A percentile compares a stretch with the other conserved stretches of the same genome.
These are phyloP conservation scores for Puffinus mauretanicus DNA, from an alignment of 2,113 vertebrate species.

Conservation along the genomic window DNA sequence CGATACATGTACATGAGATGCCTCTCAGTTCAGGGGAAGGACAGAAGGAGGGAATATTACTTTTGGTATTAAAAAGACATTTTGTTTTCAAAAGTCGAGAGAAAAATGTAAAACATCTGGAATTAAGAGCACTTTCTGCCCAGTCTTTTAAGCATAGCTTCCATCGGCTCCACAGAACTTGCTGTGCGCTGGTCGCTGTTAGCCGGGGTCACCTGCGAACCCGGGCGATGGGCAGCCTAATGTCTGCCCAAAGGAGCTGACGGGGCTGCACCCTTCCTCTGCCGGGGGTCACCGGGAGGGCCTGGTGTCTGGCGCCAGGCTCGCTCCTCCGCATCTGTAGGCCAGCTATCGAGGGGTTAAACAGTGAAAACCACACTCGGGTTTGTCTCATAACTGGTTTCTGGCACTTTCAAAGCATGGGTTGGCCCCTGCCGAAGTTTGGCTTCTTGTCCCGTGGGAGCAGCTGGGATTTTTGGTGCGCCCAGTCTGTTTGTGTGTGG, in stretches of 20 bases:
- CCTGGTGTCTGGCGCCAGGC: background rate
- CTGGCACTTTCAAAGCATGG: background rate
- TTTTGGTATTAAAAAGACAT: constrained; percentile 46
- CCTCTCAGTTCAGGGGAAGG: constrained; percentile 20
- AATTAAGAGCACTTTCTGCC: background rate
- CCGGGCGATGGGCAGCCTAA: background rate
- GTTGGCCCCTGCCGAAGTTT: background rate
- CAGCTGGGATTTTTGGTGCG: background rate
- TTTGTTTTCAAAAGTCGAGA: constrained; percentile 40
- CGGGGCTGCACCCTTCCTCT: background rate
- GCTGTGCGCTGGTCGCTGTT: background rate
- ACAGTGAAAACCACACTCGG: background rate
- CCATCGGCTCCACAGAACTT: background rate
- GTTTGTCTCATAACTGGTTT: background rate
- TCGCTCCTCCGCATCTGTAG: background rate
- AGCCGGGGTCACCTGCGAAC: background rate
- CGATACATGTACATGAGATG: background rate
- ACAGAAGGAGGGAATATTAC: constrained; percentile 9
- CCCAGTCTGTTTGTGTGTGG: background rate
- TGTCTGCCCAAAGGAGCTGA: background rate
- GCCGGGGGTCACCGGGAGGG: background rate
- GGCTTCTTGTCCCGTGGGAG: background rate
- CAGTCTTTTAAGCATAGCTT: background rate
- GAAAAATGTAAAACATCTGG: constrained; percentile 55
- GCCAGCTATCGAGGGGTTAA: background rate